phyloP scores from a whole-genome alignment of 2,797 vertebrate species.

The Fratercula arctica region DNA sequence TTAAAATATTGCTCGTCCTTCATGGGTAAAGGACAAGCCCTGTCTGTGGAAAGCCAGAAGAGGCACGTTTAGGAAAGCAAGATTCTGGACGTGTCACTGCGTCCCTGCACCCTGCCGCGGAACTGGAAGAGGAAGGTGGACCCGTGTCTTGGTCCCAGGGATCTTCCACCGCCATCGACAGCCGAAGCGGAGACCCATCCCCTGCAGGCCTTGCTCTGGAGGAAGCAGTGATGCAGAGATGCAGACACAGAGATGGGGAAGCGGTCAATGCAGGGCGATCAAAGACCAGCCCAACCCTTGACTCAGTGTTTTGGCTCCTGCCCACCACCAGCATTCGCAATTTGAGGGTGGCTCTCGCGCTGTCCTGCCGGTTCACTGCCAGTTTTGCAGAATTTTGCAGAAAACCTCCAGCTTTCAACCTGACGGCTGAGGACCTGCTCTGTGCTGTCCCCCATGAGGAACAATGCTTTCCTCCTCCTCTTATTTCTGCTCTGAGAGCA shows the following conservation, averaged over 20 bases:
- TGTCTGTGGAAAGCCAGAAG: neutral
- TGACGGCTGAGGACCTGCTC: neutral
- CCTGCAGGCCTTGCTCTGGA: neutral
- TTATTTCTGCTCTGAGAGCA: neutral
- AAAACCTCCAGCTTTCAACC: neutral
- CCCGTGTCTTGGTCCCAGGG: fast-evolving
- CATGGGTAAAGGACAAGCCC: neutral
- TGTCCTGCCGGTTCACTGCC: neutral
- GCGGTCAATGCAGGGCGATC: neutral
- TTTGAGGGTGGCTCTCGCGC: neutral
- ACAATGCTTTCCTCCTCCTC: neutral
- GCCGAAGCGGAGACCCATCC: fast-evolving
- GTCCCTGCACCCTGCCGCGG: neutral
- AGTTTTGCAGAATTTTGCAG: neutral
- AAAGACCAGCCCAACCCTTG: fast-evolving
- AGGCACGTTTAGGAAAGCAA: neutral
- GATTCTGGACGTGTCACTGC: fast-evolving
- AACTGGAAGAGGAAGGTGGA: too few relatives aligned
- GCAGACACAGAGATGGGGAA: neutral
- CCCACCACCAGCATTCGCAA: fast-evolving
- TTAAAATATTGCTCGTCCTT: neutral
- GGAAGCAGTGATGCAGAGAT: neutral
- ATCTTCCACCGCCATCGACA: too few relatives aligned
- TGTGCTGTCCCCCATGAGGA: neutral
- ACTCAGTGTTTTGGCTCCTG: neutral